Evolutionary conservation across 2,113 vertebrate genomes (phyloP), one percentile per base, ranked within the genome.

Genomic region (Lophochroa leadbeateri): DNA sequence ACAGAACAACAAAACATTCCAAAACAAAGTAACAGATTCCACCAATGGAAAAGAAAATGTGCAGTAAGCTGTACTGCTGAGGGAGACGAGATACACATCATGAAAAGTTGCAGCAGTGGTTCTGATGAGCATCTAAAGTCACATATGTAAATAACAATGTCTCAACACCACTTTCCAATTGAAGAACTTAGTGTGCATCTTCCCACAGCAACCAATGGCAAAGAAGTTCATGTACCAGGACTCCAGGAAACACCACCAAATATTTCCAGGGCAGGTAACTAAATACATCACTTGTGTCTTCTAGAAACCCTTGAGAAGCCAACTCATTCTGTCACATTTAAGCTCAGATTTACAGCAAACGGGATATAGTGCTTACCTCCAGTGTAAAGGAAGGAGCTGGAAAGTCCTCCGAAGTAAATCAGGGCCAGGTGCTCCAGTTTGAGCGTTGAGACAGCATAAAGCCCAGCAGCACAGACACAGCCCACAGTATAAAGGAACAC

Each of bases 321-420:
- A 50, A 15, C 4, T n/a, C 35, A 17, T 68, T 58, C 60, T 69
- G 14, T 10, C 35, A 39, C 2, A 1, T 20, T 41, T 18, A 25
- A 21, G 9, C 31, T 44, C 31, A 41, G 7, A 69, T 35, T 52
- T 41, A 24, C 28, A 41, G 49, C 24, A 46, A 85, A 52, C 0
- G 0, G 37, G 7, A 47, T 2, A 23, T 5, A 67, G 37, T 4
- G 55, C 98, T 98, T 96, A 99, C 99, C 99, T 98, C 99, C 99
- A 0, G 99, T 99, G 86, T 99, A 99, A 78, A 99, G 98, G 93
- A 99, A 99, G 41, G 99, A 99, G 94, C 99, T 99, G 41, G 99
- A 99, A 18, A 99, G 98, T 17, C 99, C 99, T 53, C 99, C 99
- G 2, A 99, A 99, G 96, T 99, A 99, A 96, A 99, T 98, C 20